These are phyloP conservation scores for Hypanus sabinus DNA, from an alignment of 2,113 vertebrate genomes.

Conservation along the genomic window DNA sequence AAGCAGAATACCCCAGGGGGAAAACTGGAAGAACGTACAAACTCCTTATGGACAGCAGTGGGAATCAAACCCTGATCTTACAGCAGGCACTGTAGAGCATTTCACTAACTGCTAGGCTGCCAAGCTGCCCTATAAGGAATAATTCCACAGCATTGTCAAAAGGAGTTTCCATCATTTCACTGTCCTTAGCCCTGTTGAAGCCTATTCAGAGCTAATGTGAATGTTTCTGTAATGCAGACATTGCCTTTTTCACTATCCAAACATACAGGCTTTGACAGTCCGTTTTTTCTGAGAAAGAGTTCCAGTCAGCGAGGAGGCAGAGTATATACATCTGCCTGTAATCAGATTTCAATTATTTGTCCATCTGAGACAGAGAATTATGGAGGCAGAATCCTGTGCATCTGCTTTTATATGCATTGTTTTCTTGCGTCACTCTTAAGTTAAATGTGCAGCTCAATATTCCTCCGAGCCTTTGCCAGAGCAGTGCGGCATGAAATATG, in stretches of 20 bases:
- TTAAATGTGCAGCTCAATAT: neutral
- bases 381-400: neutral
- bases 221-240: neutral
- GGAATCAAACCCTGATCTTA: no score
- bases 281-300: neutral
- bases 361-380: neutral
- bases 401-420: neutral
- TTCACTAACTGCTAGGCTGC: no score
- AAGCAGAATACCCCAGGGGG: no score
- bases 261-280: neutral
- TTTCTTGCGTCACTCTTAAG: neutral
- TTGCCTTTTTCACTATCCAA: neutral
- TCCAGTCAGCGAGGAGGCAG: neutral
- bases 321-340: neutral
- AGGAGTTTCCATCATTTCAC: neutral
- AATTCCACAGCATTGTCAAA: neutral
- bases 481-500: neutral
- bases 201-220: neutral
- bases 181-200: neutral
- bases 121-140: no score
- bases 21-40: no score
- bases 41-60: no score
- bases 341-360: neutral
- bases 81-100: no score
- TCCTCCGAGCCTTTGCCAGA: neutral